Evolutionary conservation across 2,113 vertebrate genomes (phyloP).

Genomic region (Corynorhinus townsendii): DNA sequence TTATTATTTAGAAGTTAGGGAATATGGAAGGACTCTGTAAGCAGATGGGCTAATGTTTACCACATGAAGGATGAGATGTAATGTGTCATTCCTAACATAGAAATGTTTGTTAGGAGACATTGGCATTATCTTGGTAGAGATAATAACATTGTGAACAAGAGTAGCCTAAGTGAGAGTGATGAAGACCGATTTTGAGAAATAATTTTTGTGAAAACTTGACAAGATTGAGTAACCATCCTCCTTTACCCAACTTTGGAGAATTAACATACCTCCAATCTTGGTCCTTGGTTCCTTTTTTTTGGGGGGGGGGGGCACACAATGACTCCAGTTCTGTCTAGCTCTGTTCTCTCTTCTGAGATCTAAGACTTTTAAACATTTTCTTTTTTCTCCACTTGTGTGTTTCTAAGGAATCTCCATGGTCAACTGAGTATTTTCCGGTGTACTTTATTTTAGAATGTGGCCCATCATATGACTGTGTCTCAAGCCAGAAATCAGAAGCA

Average conservation of each 20-base stretch:
- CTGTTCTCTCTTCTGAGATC: not conserved
- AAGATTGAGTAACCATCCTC: not conserved
- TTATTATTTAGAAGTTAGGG: not conserved
- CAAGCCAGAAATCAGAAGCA: not conserved
- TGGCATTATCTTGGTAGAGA: not conserved
- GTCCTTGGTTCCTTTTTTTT: not conserved
- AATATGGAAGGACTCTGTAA: not conserved
- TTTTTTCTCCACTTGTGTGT: not conserved
- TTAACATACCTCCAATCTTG: not conserved
- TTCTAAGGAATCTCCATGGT: not conserved
- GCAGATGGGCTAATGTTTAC: not conserved
- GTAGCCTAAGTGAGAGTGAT: not conserved
- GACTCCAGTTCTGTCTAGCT: not conserved
- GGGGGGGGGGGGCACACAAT: rapidly evolving
- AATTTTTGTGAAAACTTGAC: not conserved
- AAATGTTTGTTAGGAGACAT: not conserved
- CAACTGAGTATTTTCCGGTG: not conserved
- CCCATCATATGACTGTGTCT: not conserved
- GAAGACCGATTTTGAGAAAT: not conserved
- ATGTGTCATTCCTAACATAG: not conserved
- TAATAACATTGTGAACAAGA: not conserved
- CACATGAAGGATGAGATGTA: not conserved
- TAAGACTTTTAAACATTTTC: not conserved
- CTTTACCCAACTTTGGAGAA: not conserved
- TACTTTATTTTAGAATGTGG: not conserved